A percentile compares a stretch with the other conserved stretches of the same genome.
Conservation (phyloP, 2,888 invertebrate species). For the Amblyjoppa fuscipennis region DNA sequence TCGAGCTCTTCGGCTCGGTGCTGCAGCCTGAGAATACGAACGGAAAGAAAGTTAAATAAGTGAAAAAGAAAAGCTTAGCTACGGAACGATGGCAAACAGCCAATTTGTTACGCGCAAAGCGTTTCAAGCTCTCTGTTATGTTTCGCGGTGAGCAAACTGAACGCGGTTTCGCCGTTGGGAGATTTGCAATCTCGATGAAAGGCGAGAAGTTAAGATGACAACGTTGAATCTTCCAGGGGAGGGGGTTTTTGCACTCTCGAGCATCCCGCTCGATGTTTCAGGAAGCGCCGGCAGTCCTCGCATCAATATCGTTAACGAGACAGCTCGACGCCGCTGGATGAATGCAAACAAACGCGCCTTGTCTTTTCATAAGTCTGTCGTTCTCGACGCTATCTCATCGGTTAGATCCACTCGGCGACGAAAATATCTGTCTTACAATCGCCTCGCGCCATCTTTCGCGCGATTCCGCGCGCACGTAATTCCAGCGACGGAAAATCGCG, state of each 20-base stretch:
- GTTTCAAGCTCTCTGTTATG: constrained; percentile 18
- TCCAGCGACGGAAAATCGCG: constrained; percentile 18
- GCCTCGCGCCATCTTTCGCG: constrained; percentile 45
- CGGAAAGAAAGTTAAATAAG: constrained; percentile 20
- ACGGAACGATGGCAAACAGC: constrained; percentile 27
- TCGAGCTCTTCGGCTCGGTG: not conserved
- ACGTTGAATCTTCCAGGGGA: constrained; percentile 41
- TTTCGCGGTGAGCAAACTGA: constrained; percentile 27
- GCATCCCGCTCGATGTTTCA: constrained; percentile 35
- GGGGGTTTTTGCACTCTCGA: constrained; percentile 13
- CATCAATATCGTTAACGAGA: constrained; percentile 69
- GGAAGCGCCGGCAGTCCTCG: constrained; percentile 49
- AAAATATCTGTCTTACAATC: constrained; percentile 57
- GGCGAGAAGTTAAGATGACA: constrained; percentile 40
- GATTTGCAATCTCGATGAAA: constrained; percentile 34
- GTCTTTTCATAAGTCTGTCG: constrained; percentile 51
- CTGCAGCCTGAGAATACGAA: constrained; percentile 9
- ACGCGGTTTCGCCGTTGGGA: not conserved
- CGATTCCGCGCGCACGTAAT: constrained; percentile 12
- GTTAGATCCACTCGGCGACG: constrained; percentile 21
- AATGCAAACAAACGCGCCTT: constrained; percentile 41
- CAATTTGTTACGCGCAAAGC: constrained; percentile 54
- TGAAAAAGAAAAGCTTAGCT: constrained; percentile 11
- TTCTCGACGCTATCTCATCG: constrained; percentile 42
- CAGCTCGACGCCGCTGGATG: constrained; percentile 38